Percentiles rank a stretch among this genome's conserved stretches.
These are phyloP conservation scores for Acanthopagrus latus DNA, from an alignment of 2,797 vertebrate genomes.

Conservation along the genomic window DNA sequence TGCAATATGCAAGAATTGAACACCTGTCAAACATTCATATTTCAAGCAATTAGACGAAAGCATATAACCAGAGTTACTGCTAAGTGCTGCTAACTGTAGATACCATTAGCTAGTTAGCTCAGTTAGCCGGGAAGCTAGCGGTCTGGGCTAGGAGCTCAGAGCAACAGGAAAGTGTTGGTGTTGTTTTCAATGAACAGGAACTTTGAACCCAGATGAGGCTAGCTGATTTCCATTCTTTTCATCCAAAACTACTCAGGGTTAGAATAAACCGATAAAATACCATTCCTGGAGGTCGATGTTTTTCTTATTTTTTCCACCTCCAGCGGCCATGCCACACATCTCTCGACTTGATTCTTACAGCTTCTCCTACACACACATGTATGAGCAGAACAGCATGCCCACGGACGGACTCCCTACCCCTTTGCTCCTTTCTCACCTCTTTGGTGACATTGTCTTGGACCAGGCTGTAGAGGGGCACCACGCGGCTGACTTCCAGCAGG, in stretches of 20 bases:
- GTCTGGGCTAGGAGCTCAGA: no score
- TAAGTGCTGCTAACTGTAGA: no score
- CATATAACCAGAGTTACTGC: no score
- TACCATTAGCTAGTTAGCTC: no score
- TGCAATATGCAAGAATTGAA: no score
- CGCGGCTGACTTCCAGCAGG: slow-evolving; percentile 93
- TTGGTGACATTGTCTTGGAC: slow-evolving; percentile 96
- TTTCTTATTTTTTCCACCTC: background rate
- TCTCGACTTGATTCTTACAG: background rate
- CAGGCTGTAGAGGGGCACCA: slow-evolving; percentile 94
- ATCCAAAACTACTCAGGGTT: background rate
- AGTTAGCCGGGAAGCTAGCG: no score
- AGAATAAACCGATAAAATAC: background rate
- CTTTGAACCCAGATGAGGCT: no score
- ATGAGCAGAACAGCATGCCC: background rate
- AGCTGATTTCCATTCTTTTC: background rate
- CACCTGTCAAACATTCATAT: no score
- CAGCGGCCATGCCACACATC: background rate
- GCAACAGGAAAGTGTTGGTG: no score
- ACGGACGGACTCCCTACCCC: slow-evolving; percentile 1
- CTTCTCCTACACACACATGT: slow-evolving; percentile 8
- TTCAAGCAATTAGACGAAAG: no score
- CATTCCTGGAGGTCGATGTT: background rate
- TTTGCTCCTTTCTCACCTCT: slow-evolving; percentile 87
- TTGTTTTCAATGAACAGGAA: no score